phyloP scores from a whole-genome alignment of 2,888 invertebrate species.

The Polylopha cassiicola region DNA sequence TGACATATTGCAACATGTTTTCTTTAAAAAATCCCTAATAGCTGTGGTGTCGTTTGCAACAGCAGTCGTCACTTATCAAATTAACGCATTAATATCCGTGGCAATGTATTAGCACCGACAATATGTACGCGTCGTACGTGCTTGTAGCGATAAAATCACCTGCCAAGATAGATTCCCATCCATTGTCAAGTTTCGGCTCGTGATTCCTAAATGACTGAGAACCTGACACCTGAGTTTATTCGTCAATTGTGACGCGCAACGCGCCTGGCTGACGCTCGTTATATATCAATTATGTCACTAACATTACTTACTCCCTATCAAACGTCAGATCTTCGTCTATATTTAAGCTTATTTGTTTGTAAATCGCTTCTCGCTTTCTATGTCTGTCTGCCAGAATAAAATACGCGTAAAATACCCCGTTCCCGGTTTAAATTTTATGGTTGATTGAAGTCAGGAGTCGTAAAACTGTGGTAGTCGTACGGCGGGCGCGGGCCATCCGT shows the following conservation, averaged over 20 bases:
- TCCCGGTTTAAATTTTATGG: conserved; percentile 49
- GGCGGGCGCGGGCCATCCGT: conserved; percentile 45
- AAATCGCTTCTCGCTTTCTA: conserved; percentile 5
- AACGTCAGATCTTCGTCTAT: conserved; percentile 15
- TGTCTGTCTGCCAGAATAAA: conserved; percentile 26
- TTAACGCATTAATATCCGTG: conserved; percentile 25
- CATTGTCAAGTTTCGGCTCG: conserved; percentile 44
- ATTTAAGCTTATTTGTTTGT: conserved; percentile 14
- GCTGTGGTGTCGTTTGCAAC: conserved; percentile 24
- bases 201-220: conserved; percentile 36
- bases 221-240: conserved; percentile 42
- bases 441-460: conserved; percentile 49
- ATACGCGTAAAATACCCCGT: conserved; percentile 35
- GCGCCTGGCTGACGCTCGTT: conserved; percentile 29
- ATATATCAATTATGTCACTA: conserved; percentile 31
- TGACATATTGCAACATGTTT: no score
- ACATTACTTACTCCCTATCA: conserved; percentile 14
- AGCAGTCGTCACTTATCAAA: conserved; percentile 25
- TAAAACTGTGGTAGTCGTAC: conserved; percentile 54
- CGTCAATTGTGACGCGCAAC: conserved; percentile 35
- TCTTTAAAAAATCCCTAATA: no score
- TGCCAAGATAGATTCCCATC: conserved; percentile 45
- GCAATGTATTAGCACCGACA: conserved; percentile 25
- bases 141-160: conserved; percentile 38
- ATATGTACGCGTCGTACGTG: conserved; percentile 29